Conservation (phyloP, 2,113 vertebrate genomes). For the Drymodes brunneopygia region DNA sequence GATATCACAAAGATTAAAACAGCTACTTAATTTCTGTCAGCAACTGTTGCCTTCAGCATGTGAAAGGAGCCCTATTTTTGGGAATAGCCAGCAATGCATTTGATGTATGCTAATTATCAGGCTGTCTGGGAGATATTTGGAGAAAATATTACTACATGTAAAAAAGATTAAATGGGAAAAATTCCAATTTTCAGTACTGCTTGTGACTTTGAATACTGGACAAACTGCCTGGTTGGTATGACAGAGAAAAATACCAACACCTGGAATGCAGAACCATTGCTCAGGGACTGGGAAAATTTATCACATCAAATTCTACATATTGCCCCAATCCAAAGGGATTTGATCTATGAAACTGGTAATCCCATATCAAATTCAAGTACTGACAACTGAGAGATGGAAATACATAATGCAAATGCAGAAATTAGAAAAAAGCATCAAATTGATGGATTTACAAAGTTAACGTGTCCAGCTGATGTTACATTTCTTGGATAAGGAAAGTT, state of each 20-base stretch:
- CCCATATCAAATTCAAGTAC: neutral
- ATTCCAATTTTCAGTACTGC: neutral
- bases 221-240: neutral
- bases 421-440: neutral
- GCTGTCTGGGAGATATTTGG: neutral
- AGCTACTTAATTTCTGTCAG: constrained; percentile 32
- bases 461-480: fast-evolving
- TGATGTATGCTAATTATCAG: neutral
- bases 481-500: neutral
- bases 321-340: neutral
- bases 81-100: neutral
- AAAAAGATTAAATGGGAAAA: neutral
- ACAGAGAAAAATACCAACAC: neutral
- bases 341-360: neutral
- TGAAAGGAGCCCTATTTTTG: constrained; percentile 13
- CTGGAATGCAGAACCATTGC: neutral
- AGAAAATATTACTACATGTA: neutral
- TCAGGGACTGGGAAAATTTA: neutral
- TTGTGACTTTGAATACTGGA: neutral
- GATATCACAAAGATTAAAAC: neutral
- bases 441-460: neutral
- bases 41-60: neutral
- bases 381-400: neutral
- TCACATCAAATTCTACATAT: neutral
- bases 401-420: neutral